These are phyloP conservation scores for Brenthis daphne DNA, from an alignment of 2,888 invertebrate species.

Conservation along the genomic window DNA sequence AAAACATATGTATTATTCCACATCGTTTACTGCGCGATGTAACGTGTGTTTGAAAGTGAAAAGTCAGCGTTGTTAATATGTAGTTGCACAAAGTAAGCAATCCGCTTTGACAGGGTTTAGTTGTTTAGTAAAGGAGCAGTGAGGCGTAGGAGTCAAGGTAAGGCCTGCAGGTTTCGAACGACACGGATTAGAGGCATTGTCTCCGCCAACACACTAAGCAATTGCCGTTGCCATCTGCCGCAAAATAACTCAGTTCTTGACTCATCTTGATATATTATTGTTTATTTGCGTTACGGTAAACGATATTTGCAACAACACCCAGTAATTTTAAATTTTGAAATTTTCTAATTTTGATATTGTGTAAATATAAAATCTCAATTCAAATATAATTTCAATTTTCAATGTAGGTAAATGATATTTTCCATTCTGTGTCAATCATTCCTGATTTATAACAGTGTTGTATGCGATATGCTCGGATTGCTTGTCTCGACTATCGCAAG, in stretches of 20 bases:
- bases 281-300: constrained; percentile 46
- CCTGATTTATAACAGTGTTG: constrained; percentile 36
- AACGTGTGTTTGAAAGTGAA: not conserved
- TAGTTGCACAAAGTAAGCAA: constrained; percentile 14
- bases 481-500: constrained; percentile 29
- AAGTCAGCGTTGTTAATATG: constrained; percentile 9
- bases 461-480: constrained; percentile 32
- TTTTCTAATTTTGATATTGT: too few species aligned
- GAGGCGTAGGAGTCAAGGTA: constrained; percentile 80
- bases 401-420: constrained; percentile 31
- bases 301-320: constrained; percentile 39
- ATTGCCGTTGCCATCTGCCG: constrained; percentile 55
- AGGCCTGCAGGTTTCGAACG: constrained; percentile 74
- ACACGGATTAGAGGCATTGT: constrained; percentile 69
- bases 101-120: constrained; percentile 29
- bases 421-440: constrained; percentile 41
- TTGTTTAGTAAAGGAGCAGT: constrained; percentile 65
- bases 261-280: constrained; percentile 50
- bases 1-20: too few species aligned
- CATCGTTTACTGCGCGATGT: not conserved
- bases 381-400: too few species aligned
- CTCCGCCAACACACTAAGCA: constrained; percentile 73
- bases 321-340: too few species aligned
- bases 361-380: not conserved
- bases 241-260: constrained; percentile 47